These are phyloP conservation scores for Eupithecia pulchellata DNA, from an alignment of 2,888 invertebrate genomes.

Conservation along the genomic window DNA sequence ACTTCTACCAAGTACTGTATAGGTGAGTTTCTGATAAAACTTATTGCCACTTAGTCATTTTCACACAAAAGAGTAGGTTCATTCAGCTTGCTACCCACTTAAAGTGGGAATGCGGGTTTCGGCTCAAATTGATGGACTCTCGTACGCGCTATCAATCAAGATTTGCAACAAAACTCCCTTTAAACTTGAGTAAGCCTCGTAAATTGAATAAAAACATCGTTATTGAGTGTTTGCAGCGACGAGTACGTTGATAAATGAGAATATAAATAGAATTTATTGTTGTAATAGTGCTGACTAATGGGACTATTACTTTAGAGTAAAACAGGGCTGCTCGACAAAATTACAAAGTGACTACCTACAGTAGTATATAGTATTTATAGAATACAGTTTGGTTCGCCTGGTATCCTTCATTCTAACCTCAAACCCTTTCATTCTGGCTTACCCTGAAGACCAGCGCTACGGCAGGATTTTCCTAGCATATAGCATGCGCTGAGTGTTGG, in stretches of 20 bases:
- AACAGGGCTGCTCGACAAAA: slow-evolving; percentile 6
- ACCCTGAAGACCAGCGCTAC: too few species aligned
- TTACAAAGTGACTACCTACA: neutral
- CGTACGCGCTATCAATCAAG: slow-evolving; percentile 79
- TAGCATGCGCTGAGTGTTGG: too few species aligned
- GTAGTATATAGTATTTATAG: too few species aligned
- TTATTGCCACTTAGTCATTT: slow-evolving; percentile 15
- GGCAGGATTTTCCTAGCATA: too few species aligned
- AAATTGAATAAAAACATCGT: slow-evolving; percentile 75
- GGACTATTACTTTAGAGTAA: slow-evolving; percentile 11
- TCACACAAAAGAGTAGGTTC: slow-evolving; percentile 44
- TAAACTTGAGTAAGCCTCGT: slow-evolving; percentile 65
- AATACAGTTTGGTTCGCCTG: neutral
- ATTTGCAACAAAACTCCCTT: slow-evolving; percentile 69
- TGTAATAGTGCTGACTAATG: slow-evolving; percentile 20
- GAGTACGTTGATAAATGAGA: slow-evolving; percentile 40
- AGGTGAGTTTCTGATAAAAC: neutral
- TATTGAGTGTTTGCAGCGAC: slow-evolving; percentile 44
- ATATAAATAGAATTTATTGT: slow-evolving; percentile 35
- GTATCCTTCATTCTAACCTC: neutral
- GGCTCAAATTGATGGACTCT: slow-evolving; percentile 69
- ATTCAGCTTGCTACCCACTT: slow-evolving; percentile 53
- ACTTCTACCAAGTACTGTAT: neutral
- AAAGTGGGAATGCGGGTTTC: slow-evolving; percentile 71
- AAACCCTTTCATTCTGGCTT: too few species aligned